phyloP scores from a whole-genome alignment of 2,888 invertebrate genomes.

The Polydrusus pterygomalis region DNA sequence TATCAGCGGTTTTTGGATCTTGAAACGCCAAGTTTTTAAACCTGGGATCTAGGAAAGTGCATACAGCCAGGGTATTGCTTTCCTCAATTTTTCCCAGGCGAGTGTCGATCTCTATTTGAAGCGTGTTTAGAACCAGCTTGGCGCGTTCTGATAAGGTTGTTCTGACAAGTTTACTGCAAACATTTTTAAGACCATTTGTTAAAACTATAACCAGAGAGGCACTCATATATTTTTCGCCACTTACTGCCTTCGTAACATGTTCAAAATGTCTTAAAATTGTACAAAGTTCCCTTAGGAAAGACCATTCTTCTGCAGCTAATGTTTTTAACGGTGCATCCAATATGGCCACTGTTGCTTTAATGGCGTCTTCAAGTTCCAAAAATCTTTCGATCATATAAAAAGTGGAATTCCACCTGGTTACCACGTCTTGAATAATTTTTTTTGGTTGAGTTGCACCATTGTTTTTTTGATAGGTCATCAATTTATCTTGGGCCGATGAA shows the following conservation, averaged over 20 bases:
- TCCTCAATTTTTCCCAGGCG: neutral
- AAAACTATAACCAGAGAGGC: constrained; percentile 6
- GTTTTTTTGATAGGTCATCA: neutral
- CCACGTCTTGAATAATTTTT: neutral
- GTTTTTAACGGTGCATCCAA: constrained; percentile 43
- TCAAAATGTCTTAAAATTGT: constrained; percentile 51
- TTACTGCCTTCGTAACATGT: neutral
- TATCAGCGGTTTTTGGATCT: constrained; percentile 36
- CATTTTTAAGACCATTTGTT: constrained; percentile 17
- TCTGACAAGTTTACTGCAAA: neutral
- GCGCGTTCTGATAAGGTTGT: neutral
- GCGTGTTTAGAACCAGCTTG: neutral
- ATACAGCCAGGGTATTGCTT: neutral
- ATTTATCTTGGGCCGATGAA: constrained; percentile 36
- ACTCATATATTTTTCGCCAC: neutral
- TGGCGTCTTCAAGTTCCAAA: neutral
- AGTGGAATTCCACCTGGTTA: neutral
- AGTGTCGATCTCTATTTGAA: neutral
- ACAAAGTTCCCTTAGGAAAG: constrained; percentile 51
- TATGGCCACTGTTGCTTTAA: constrained; percentile 51
- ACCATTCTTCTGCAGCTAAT: constrained; percentile 51
- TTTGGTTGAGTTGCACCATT: neutral
- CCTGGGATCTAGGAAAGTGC: neutral
- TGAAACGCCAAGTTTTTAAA: no score
- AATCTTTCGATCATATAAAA: neutral